phyloP scores from a whole-genome alignment of 2,888 invertebrate genomes.

The Seira ritae region DNA sequence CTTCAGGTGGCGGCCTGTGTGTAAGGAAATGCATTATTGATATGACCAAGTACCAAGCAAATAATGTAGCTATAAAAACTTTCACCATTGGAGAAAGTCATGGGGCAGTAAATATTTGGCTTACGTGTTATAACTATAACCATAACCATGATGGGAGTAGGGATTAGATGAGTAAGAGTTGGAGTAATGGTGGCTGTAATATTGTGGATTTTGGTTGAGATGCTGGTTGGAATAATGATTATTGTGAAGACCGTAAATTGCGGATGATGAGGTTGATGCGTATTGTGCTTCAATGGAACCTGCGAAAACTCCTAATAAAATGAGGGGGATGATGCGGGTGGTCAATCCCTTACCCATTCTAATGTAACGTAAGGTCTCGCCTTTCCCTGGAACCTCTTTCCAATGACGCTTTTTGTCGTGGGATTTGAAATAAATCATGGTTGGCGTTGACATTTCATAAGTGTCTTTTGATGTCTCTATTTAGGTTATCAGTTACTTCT shows the following conservation, averaged over 20 bases:
- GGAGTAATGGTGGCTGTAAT: conserved; percentile 41
- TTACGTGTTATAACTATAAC: conserved; percentile 57
- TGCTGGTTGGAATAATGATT: conserved; percentile 19
- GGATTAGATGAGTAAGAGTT: conserved; percentile 59
- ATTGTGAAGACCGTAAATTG: conserved; percentile 43
- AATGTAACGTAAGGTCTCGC: too few relatives aligned
- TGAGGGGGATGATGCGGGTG: neutral
- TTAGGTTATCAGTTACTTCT: too few relatives aligned
- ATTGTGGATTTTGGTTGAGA: conserved; percentile 37
- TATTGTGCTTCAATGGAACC: conserved; percentile 46
- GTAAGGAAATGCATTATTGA: neutral
- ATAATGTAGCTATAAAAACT: too few relatives aligned
- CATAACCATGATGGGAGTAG: conserved; percentile 47
- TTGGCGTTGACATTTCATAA: too few relatives aligned
- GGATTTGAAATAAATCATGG: too few relatives aligned
- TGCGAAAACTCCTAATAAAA: neutral
- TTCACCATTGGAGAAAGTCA: too few relatives aligned
- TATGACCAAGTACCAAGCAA: neutral
- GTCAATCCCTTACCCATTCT: too few relatives aligned
- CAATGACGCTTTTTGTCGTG: too few relatives aligned
- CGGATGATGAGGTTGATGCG: conserved; percentile 39
- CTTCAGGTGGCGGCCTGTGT: conserved; percentile 53
- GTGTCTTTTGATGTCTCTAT: too few relatives aligned
- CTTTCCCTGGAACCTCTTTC: too few relatives aligned
- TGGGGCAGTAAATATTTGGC: too few relatives aligned